Evolutionary conservation across 2,888 invertebrate species (phyloP), one percentile per base, ranked within the genome.

Genomic region (Pteria penguin): DNA sequence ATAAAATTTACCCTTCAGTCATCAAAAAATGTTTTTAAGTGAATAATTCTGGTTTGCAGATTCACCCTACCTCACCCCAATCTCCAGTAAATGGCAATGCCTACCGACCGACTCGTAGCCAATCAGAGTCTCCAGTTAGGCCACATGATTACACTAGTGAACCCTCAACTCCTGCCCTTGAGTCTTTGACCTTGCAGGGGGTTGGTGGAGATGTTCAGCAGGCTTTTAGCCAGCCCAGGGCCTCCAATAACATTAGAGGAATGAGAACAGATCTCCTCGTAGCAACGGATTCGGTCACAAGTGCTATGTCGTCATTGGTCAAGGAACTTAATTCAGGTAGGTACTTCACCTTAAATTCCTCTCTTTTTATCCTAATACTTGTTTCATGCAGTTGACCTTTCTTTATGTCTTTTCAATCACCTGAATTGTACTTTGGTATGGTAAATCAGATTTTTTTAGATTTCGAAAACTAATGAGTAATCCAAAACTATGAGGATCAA

Each of bases 291-390:
- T 98, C 97, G 32, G 98, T 99, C 85, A 98, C 98, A 79, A 97
- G 97, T 93, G 98, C 98, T 79, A 98, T 99, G 98, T 97, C 98
- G 45, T 97, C 97, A 31, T 94, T 99, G 86, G 98, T 99, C 86
- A 95, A 97, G 92, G 98, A 99, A 94, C 94, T 98, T 71, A 98
- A 98, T 93, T 96, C 97, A 94, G 89, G 88, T 87, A 33, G 26
- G 58, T 73, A 52, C 3, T 27, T 27, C 14, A 27, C 18, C 54
- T 5, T 14, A n/a, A 26, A 31, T 57, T 29, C 22, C n/a, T 18
- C 14, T 62, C 8, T 57, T 18, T 18, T 18, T 18, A 22, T 57
- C n/a, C 45, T 45, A 14, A 45, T 14, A 45, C 45, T 14, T 45
- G 8, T 11, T 11, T 11, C 45, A 45, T 45, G 14, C 8, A 11